Evolutionary conservation across 2,888 invertebrate species (phyloP), one percentile per base, ranked within the genome.

Genomic region (Hyposoter dolosus): DNA sequence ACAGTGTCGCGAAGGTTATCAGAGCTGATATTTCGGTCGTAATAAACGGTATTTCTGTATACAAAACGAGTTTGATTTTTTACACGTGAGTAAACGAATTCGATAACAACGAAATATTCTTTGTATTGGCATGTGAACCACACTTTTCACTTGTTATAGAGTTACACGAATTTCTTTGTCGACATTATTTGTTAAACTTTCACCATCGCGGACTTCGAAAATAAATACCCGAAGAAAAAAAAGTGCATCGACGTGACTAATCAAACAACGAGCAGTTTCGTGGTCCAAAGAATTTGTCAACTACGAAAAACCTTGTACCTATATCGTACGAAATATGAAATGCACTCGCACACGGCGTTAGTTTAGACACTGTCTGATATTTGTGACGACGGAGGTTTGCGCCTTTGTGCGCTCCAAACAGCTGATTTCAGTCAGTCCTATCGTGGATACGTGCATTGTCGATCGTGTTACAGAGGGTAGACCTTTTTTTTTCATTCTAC

Each of bases 381-480:
- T 15, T n/a, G 17, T 40, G 53, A 68, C 76, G 76, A 83, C 72
- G 69, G 15, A 65, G 65, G 28, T 77, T 40, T 60, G 65, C 69
- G 69, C 72, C 78, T 85, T 86, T 87, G 84, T 88, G 81, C 86
- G 63, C 82, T 68, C 23, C 12, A 76, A 88, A 88, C 88, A 88
- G 88, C 88, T 88, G 88, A 88, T 87, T 88, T 83, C 87, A 85
- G 85, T 88, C 87, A 88, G 75, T 83, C 69, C 75, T 85, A 53
- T 68, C 68, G 69, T 53, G 79, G 32, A n/a, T 71, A 69, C 84
- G 75, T 75, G 47, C 47, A 35, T 50, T 56, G 47, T 65, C 66
- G 60, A 60, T 77, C 43, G 56, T 43, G 28, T 35, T 43, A 17
- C 28, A 45, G 47, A 65, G 71, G 66, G 12, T 23, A 68, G 65